Percentiles rank a stretch among this genome's conserved stretches.
phyloP scores from a whole-genome alignment of 2,888 invertebrate species.

The Aethes cnicana region DNA sequence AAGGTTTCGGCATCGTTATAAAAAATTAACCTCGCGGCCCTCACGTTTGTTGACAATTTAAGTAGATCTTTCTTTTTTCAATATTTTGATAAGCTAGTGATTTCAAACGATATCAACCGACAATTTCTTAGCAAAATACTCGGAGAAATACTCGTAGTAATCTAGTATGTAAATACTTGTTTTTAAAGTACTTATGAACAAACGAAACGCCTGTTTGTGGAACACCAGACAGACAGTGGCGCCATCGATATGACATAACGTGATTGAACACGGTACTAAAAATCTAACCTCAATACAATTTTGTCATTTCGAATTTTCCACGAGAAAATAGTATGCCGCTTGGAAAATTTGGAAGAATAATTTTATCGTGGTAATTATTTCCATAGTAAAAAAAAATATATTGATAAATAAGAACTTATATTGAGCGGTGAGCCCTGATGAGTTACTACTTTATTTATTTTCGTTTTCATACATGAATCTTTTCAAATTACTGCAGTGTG shows the following conservation, averaged over 20 bases:
- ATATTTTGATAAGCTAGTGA: too few relatives aligned
- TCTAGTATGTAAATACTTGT: not conserved
- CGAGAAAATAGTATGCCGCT: constrained; percentile 76
- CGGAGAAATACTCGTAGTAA: constrained; percentile 6
- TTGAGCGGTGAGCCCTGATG: constrained; percentile 40
- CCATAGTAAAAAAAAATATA: constrained; percentile 47
- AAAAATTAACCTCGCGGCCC: constrained; percentile 15
- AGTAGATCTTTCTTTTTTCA: not conserved
- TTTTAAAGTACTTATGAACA: too few relatives aligned
- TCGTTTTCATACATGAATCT: not conserved
- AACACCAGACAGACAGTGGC: not conserved
- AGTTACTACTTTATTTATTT: constrained; percentile 8
- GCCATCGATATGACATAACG: constrained; percentile 49
- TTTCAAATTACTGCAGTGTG: too few relatives aligned
- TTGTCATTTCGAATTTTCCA: constrained; percentile 42
- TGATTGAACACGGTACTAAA: constrained; percentile 43
- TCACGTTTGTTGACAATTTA: constrained; percentile 11
- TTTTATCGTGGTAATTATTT: constrained; percentile 76
- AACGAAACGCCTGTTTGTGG: constrained; percentile 9
- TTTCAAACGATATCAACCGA: too few relatives aligned
- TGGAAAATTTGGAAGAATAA: constrained; percentile 79
- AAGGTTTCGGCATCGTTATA: constrained; percentile 66
- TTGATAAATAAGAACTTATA: constrained; percentile 36
- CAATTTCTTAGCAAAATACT: not conserved
- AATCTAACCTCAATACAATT: constrained; percentile 53